Conservation (phyloP, 53 echinoderm and acorn worm genomes). For the Glandiceps talaboti region DNA sequence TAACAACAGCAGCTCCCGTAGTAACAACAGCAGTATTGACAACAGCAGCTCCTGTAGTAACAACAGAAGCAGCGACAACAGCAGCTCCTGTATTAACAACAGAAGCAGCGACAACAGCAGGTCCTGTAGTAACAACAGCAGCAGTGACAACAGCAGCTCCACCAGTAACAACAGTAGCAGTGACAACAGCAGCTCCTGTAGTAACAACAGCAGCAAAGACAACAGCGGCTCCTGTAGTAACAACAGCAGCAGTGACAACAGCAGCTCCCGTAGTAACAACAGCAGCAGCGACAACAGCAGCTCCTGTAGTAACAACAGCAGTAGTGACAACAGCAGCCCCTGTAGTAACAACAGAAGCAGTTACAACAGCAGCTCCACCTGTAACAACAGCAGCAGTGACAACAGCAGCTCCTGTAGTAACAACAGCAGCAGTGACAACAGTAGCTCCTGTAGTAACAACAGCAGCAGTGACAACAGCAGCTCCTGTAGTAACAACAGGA, state of each 20-base stretch:
- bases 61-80: too few relatives aligned
- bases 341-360: not conserved
- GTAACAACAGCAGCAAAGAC: not conserved
- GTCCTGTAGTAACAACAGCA: not conserved
- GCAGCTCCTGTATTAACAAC: too few relatives aligned
- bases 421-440: not conserved
- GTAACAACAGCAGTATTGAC: not conserved
- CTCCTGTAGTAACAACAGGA: not conserved
- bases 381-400: not conserved
- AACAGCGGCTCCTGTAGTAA: not conserved
- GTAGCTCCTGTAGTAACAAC: not conserved
- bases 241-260: not conserved
- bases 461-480: not conserved
- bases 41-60: too few relatives aligned
- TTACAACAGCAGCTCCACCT: not conserved
- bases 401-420: not conserved
- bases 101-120: not conserved
- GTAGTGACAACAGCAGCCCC: not conserved
- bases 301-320: not conserved
- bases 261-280: not conserved
- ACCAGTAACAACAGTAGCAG: not conserved
- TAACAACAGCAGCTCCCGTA: not conserved
- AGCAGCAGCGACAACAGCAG: not conserved
- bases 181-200: not conserved
- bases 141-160: not conserved